phyloP scores from a whole-genome alignment of 2,888 invertebrate genomes.

The Urechis unicinctus region DNA sequence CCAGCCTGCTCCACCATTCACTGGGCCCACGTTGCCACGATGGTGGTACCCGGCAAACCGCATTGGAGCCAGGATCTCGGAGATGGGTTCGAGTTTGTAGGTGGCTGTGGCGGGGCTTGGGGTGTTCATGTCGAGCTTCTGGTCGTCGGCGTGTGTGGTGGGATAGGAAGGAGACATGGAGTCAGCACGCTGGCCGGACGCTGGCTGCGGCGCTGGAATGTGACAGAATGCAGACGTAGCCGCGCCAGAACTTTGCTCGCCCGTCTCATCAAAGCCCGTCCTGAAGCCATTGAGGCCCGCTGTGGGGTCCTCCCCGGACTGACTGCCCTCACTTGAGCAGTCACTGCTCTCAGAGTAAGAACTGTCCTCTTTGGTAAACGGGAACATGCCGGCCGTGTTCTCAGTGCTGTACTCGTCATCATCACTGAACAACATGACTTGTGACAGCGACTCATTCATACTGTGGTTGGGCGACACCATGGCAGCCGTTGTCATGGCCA shows the following conservation, averaged over 20 bases:
- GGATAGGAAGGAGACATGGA: not conserved
- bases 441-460: not conserved
- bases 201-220: not conserved
- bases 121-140: not conserved
- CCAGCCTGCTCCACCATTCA: not conserved
- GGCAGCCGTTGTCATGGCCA: not conserved
- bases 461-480: not conserved
- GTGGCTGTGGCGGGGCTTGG: constrained; percentile 27
- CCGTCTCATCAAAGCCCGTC: no score
- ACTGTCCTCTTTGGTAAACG: constrained; percentile 45
- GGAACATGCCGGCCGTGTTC: constrained; percentile 33
- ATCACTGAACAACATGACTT: constrained; percentile 18
- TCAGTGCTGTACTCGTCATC: constrained; percentile 36
- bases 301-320: constrained; percentile 10
- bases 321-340: constrained; percentile 39
- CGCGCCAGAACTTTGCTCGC: no score
- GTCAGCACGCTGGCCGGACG: not conserved
- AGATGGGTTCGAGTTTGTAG: constrained; percentile 67
- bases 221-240: not conserved
- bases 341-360: constrained; percentile 49
- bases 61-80: constrained; percentile 55
- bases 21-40: no score
- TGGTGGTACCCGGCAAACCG: constrained; percentile 14
- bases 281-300: not conserved
- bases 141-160: not conserved